Evolutionary conservation across 1,140 invertebrate species (phyloP), one percentile per base, ranked within the genome.

Genomic region (Holcopasites calliopsidis): DNA sequence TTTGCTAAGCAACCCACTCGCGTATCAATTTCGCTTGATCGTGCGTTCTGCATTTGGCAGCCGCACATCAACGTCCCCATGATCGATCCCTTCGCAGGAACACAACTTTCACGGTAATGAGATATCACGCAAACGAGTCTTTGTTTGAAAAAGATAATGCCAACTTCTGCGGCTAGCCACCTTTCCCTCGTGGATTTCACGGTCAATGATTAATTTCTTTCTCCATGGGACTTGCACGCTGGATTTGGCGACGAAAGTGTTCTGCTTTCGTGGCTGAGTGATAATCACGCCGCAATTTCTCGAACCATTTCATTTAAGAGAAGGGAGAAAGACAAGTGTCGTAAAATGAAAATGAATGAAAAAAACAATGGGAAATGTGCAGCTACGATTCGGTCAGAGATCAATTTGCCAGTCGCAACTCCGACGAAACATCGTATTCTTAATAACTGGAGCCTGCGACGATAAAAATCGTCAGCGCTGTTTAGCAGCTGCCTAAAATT

Each of bases 401-500:
- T 62, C 44, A 62, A 5, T 1, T 10, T 47, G 60, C 23, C 26
- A 31, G 6, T 10, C 5, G 28, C 26, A 62, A 23, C 40, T 44
- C 4, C 18, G 38, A 42, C 23, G 40, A 16, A 62, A 44, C 60
- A 44, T 33, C 60, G 60, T 18, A n/a, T 21, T 8, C n/a, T n/a
- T n/a, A 58, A 16, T 35, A n/a, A 18, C 21, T 16, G 31, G 10
- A 26, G 38, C 13, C 11, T 16, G n/a, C 26, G 26, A 35, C 44
- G 28, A 4, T 11, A n/a, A 54, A 70, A 58, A 57, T 31, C 26
- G 8, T 2, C 28, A 35, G 21, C 18, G 42, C 7, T 38, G 42
- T 3, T 16, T 28, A 35, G 6, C 71, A 74, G 49, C 71, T 74
- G 71, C 3, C 40, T 11, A 16, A 38, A 42, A 74, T 74, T 55